These are phyloP conservation scores for Papilio dardanus DNA, from an alignment of 1,140 invertebrate species.

Conservation along the genomic window DNA sequence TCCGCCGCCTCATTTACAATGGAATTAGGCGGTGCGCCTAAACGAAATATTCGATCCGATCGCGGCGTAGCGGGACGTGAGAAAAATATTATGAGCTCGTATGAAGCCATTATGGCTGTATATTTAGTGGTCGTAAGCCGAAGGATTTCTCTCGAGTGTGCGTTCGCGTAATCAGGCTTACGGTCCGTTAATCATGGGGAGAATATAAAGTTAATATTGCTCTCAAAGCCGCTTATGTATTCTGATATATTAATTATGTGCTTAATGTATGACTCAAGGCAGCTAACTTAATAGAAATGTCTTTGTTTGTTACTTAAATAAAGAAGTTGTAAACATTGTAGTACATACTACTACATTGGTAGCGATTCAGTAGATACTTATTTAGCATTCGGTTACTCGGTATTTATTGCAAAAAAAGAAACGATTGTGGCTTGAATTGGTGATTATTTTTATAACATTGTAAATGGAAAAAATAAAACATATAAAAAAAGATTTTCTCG, in stretches of 20 bases:
- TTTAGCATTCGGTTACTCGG: no score
- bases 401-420: background rate
- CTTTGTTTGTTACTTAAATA: background rate
- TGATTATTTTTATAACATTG: background rate
- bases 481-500: background rate
- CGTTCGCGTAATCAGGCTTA: background rate
- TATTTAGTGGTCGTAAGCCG: slow-evolving; percentile 19
- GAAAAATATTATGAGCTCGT: slow-evolving; percentile 20
- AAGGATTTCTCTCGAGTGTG: slow-evolving; percentile 15
- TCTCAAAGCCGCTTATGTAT: slow-evolving; percentile 19
- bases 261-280: background rate
- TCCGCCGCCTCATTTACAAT: slow-evolving; percentile 22
- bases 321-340: background rate
- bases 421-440: background rate
- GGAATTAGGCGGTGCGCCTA: slow-evolving; percentile 18
- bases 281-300: background rate
- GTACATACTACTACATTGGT: background rate
- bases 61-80: background rate
- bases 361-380: background rate
- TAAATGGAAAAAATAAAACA: background rate
- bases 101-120: slow-evolving; percentile 21
- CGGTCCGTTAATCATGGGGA: slow-evolving; percentile 15
- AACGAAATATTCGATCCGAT: slow-evolving; percentile 22
- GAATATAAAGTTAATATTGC: slow-evolving; percentile 26
- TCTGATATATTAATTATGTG: background rate